Conservation (phyloP, 2,113 vertebrate genomes). For the Dicrurus megarhynchus region DNA sequence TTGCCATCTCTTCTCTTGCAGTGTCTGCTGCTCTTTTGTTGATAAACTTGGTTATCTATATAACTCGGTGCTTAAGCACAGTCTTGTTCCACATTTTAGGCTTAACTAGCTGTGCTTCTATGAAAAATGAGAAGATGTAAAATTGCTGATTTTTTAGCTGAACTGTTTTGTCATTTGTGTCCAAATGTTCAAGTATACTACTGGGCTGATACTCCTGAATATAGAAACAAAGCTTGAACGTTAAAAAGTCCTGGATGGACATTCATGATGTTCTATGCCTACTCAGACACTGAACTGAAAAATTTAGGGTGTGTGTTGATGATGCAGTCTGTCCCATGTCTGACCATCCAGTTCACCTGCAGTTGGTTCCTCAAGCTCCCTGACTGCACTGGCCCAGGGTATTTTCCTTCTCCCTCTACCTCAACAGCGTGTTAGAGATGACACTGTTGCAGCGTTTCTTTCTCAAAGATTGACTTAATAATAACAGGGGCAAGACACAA, state of each 20-base stretch:
- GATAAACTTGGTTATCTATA: neutral
- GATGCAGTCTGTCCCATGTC: neutral
- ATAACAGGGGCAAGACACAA: neutral
- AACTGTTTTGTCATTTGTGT: neutral
- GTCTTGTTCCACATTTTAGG: neutral
- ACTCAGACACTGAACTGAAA: neutral
- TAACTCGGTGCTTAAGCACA: neutral
- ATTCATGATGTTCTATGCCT: accelerated
- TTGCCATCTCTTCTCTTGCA: neutral
- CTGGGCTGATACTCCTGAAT: neutral
- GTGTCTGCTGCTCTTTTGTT: neutral
- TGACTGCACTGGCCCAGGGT: too few relatives aligned
- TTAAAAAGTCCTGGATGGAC: neutral
- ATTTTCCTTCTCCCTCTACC: neutral
- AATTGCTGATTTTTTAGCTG: neutral
- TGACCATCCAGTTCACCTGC: neutral
- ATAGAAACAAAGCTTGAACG: neutral
- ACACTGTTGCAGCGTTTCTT: neutral
- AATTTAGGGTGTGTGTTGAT: neutral
- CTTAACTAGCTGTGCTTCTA: neutral
- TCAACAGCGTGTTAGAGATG: neutral
- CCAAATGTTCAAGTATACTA: neutral
- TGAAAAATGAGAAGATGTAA: neutral
- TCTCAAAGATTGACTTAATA: neutral
- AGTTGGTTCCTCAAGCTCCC: neutral